Evolutionary conservation across 2,888 invertebrate genomes (phyloP), one percentile per base, ranked within the genome.

Genomic region (Apomyelois bistriatella): DNA sequence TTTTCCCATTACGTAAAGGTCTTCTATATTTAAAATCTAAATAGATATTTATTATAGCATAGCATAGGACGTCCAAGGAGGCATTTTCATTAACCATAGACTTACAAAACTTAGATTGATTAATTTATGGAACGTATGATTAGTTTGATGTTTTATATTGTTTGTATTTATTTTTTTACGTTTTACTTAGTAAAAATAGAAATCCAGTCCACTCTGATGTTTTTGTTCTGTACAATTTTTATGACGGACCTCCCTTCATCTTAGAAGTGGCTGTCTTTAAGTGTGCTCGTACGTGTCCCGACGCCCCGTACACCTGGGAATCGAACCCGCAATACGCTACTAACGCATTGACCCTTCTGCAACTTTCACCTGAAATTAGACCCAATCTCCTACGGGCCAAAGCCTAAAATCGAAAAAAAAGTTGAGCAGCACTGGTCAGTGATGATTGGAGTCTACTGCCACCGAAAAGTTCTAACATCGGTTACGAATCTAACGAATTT

Each of bases 161-260:
- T n/a, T n/a, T 40, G 8, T 16, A 15, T 40, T 40, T 16, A 38
- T 13, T 10, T 38, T 13, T 1, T 22, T 12, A 3, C 16, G 10
- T 10, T 5, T 7, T 16, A n/a, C 3, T 22, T 42, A n/a, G 1
- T 30, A 28, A 22, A 47, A 16, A 47, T 35, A 47, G 5, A 50
- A 41, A 50, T 50, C n/a, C 13, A 40, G 30, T 49, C 49, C 7
- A 40, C 40, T 49, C 76, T 60, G 67, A 58, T 62, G 59, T 70
- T 74, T 76, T 72, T 77, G 78, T 83, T 72, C 77, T 73, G 79
- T 81, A 85, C 86, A 81, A 87, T 86, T 89, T 88, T 89, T 89
- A 90, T 90, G 88, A 88, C 88, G 78, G 70, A 85, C 78, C 82
- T 86, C 88, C 89, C 89, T 88, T 84, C 85, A 82, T 85, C 82